Conservation (phyloP, 2,888 invertebrate genomes). For the Cepaea hortensis region DNA sequence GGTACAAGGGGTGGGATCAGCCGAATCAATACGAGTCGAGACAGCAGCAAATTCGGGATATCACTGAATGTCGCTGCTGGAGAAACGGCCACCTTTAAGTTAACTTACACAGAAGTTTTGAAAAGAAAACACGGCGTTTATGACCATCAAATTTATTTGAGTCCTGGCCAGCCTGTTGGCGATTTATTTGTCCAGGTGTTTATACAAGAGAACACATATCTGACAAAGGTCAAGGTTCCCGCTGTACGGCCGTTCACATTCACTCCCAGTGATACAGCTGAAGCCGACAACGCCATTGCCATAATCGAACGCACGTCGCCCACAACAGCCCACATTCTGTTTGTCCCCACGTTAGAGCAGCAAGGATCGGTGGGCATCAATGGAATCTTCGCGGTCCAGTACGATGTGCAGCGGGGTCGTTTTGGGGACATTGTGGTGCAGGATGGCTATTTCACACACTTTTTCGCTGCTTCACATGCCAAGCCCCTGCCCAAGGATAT, state of each 20-base stretch:
- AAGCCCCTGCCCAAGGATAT: conserved; percentile 78
- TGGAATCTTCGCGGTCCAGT: conserved; percentile 84
- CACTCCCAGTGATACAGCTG: not conserved
- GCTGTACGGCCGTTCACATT: not conserved
- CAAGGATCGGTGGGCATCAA: conserved; percentile 66
- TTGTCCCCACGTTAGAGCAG: conserved; percentile 57
- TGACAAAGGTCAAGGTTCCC: not conserved
- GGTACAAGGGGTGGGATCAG: too few relatives aligned
- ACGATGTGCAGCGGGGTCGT: conserved; percentile 82
- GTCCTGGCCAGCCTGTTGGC: conserved; percentile 82
- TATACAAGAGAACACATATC: conserved; percentile 74
- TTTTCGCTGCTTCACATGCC: conserved; percentile 81
- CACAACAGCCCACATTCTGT: conserved; percentile 60
- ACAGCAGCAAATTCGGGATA: conserved; percentile 69
- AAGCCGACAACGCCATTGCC: conserved; percentile 54
- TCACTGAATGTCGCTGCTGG: conserved; percentile 83
- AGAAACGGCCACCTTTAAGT: conserved; percentile 82
- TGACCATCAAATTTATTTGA: conserved; percentile 83
- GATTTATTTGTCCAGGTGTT: conserved; percentile 82
- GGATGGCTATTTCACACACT: conserved; percentile 85
- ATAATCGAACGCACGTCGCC: conserved; percentile 57
- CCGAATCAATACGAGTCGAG: not conserved
- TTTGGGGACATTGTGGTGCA: conserved; percentile 78
- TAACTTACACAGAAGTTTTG: conserved; percentile 85
- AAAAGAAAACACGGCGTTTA: conserved; percentile 82